Evolutionary conservation across 2,888 invertebrate species (phyloP).

Genomic region (Lissonota sp.): DNA sequence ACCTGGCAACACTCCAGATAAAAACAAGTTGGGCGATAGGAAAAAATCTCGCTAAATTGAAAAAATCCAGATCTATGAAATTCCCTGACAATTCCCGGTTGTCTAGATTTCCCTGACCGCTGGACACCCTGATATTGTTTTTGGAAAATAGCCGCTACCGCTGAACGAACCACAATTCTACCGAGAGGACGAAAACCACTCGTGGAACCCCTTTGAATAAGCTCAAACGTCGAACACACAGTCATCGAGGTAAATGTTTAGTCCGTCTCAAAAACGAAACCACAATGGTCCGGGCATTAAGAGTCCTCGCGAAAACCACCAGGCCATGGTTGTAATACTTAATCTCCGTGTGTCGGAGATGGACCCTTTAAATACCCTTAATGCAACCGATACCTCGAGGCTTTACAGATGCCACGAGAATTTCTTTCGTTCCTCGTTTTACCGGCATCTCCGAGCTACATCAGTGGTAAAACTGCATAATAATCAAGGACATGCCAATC

Average conservation of each 20-base stretch:
- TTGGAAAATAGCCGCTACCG: slow-evolving; percentile 56
- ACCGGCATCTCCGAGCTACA: slow-evolving; percentile 20
- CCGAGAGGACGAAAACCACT: slow-evolving; percentile 71
- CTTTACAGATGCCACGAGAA: slow-evolving; percentile 47
- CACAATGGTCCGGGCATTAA: slow-evolving; percentile 77
- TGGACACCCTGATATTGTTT: slow-evolving; percentile 62
- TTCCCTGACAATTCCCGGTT: no score
- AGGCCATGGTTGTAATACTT: slow-evolving; percentile 54
- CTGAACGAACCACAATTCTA: slow-evolving; percentile 75
- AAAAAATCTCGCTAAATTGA: no score
- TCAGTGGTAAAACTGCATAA: neutral
- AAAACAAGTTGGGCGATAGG: no score
- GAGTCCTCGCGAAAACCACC: slow-evolving; percentile 76
- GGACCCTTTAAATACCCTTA: slow-evolving; percentile 55
- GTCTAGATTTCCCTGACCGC: no score
- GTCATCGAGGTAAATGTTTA: slow-evolving; percentile 75
- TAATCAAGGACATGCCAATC: neutral
- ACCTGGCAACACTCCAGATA: no score
- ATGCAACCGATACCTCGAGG: slow-evolving; percentile 46
- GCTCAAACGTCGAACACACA: slow-evolving; percentile 68
- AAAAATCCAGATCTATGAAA: no score
- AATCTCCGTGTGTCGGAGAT: slow-evolving; percentile 60
- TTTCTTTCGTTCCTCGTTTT: slow-evolving; percentile 42
- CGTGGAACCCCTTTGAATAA: slow-evolving; percentile 51
- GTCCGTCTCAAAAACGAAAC: slow-evolving; percentile 75